These are phyloP conservation scores for Balaeniceps rex DNA, from an alignment of 2,113 vertebrate genomes.

Conservation along the genomic window DNA sequence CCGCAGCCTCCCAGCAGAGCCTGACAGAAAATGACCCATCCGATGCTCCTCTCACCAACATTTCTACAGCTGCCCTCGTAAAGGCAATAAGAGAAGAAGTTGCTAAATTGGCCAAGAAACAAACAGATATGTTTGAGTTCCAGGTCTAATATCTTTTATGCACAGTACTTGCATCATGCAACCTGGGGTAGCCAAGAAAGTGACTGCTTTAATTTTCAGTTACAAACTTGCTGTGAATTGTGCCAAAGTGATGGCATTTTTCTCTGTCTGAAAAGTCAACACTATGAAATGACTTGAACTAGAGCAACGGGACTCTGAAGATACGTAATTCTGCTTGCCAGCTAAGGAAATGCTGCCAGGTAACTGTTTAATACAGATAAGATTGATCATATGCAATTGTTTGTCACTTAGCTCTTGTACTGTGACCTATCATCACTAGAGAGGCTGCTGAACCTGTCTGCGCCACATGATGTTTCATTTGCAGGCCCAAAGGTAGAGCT, in stretches of 20 bases:
- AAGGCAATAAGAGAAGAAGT: slow-evolving; percentile 97
- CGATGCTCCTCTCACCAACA: slow-evolving; percentile 84
- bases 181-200: neutral
- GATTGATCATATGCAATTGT: slow-evolving; percentile 1
- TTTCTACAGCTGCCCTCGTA: slow-evolving; percentile 93
- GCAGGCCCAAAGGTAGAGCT: slow-evolving; percentile 16
- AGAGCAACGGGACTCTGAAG: neutral
- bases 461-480: neutral
- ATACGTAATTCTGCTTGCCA: neutral
- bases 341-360: slow-evolving; percentile 23
- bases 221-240: neutral
- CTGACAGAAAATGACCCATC: slow-evolving; percentile 83
- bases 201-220: neutral
- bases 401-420: neutral
- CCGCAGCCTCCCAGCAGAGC: slow-evolving; percentile 85
- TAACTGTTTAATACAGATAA: neutral
- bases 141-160: slow-evolving; percentile 73
- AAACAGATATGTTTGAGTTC: slow-evolving; percentile 97
- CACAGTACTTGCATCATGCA: neutral
- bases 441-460: slow-evolving; percentile 21
- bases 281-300: neutral
- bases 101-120: slow-evolving; percentile 96
- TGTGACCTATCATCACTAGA: neutral
- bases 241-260: neutral
- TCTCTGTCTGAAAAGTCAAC: slow-evolving; percentile 19